Percentiles rank a stretch among this genome's conserved stretches.
Conservation (phyloP, 92 coral and sea anemone species). For the Chrysogorgia sp. region DNA sequence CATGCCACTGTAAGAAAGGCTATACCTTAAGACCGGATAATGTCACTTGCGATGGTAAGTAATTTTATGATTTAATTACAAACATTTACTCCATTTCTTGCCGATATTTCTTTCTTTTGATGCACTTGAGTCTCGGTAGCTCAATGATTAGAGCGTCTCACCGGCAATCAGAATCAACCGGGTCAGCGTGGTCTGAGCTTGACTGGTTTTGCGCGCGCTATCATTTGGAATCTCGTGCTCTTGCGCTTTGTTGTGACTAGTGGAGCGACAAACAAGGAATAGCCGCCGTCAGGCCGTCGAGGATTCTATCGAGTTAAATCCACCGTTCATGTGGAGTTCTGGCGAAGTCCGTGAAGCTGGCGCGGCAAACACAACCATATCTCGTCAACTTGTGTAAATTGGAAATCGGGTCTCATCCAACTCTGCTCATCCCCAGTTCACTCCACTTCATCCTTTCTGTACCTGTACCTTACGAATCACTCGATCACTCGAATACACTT, state of each 20-base stretch:
- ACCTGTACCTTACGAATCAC: neutral
- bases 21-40: constrained; percentile 68
- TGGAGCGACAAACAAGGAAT: no score
- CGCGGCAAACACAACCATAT: no score
- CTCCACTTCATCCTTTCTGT: neutral
- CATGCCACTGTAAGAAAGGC: constrained; percentile 76
- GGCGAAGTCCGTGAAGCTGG: no score
- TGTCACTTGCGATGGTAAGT: constrained; percentile 71
- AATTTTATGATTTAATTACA: neutral
- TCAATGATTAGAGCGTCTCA: no score
- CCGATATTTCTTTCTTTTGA: neutral
- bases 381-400: constrained; percentile 28
- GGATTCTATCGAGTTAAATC: no score
- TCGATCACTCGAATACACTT: neutral
- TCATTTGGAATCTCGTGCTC: no score
- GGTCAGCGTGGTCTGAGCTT: no score
- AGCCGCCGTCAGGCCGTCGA: no score
- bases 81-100: neutral
- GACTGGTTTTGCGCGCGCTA: no score
- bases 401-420: constrained; percentile 59
- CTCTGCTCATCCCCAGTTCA: constrained; percentile 27
- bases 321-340: no score
- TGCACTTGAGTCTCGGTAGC: neutral
- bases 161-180: no score
- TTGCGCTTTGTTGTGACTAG: no score